Percentiles rank a stretch among this genome's conserved stretches.
phyloP scores from a whole-genome alignment of 2,888 invertebrate species.

The Amorpha juglandis region DNA sequence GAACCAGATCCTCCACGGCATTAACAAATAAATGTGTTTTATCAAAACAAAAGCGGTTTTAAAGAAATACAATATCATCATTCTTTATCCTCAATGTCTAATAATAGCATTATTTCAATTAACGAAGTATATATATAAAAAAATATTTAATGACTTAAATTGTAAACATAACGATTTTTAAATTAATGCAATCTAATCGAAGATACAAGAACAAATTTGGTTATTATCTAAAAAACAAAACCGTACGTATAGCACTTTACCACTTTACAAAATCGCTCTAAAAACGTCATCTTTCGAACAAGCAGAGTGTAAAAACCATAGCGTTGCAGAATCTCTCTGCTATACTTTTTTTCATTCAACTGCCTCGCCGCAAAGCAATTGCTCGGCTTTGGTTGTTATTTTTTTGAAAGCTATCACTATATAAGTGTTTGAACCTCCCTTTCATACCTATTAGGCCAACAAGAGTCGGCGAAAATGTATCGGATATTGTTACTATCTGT shows the following conservation, averaged over 20 bases:
- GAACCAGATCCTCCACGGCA: background rate
- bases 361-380: constrained; percentile 58
- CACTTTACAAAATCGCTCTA: constrained; percentile 21
- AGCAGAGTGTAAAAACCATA: constrained; percentile 43
- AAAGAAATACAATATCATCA: no score
- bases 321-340: constrained; percentile 52
- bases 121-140: no score
- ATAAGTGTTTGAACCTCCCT: constrained; percentile 66
- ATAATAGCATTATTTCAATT: no score
- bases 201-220: no score
- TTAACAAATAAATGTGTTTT: background rate
- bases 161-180: no score
- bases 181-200: no score
- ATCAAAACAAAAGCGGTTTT: background rate
- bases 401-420: constrained; percentile 80
- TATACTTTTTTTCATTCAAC: constrained; percentile 53
- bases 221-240: no score
- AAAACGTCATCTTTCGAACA: constrained; percentile 23
- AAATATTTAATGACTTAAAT: no score
- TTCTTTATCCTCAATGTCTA: no score
- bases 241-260: constrained; percentile 26
- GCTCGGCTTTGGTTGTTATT: constrained; percentile 64
- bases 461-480: constrained; percentile 67
- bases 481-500: constrained; percentile 52
- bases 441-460: constrained; percentile 72